These are phyloP conservation scores for Strongylocentrotus purpuratus DNA, from an alignment of 35 echinoderm and acorn worm species.

Conservation along the genomic window DNA sequence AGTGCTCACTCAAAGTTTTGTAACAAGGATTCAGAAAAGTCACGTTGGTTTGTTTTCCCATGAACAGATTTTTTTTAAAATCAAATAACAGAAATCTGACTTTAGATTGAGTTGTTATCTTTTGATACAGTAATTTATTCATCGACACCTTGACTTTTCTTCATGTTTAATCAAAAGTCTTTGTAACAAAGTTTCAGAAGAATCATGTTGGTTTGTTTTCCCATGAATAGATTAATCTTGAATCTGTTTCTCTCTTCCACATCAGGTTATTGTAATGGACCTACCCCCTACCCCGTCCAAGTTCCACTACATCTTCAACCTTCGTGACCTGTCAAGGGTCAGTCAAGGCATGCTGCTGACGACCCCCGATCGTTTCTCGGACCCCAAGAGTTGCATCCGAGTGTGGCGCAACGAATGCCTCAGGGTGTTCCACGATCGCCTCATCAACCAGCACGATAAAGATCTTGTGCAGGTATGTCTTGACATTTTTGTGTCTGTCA, in stretches of 20 bases:
- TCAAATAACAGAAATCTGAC: no score
- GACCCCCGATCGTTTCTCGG: constrained; percentile 90
- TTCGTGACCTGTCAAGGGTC: constrained; percentile 89
- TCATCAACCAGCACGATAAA: constrained; percentile 91
- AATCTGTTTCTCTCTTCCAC: neutral
- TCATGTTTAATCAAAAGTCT: neutral
- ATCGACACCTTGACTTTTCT: no score
- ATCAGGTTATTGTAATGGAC: constrained; percentile 62
- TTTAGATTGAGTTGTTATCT: no score
- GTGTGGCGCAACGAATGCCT: constrained; percentile 96
- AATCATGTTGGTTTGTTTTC: no score
- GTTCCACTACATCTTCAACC: constrained; percentile 99
- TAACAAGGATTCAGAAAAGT: neutral
- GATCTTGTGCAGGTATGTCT: constrained; percentile 66
- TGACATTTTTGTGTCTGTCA: neutral
- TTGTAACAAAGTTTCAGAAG: neutral
- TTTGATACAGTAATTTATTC: no score
- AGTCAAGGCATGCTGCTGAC: constrained; percentile 88
- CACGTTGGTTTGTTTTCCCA: no score
- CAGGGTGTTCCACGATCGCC: constrained; percentile 89
- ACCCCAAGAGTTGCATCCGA: constrained; percentile 57
- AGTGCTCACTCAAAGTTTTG: neutral
- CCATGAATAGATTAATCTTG: neutral
- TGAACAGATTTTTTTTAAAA: no score
- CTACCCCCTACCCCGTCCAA: constrained; percentile 96